Conservation (phyloP, 2,113 vertebrate genomes). For the Callipepla squamata region DNA sequence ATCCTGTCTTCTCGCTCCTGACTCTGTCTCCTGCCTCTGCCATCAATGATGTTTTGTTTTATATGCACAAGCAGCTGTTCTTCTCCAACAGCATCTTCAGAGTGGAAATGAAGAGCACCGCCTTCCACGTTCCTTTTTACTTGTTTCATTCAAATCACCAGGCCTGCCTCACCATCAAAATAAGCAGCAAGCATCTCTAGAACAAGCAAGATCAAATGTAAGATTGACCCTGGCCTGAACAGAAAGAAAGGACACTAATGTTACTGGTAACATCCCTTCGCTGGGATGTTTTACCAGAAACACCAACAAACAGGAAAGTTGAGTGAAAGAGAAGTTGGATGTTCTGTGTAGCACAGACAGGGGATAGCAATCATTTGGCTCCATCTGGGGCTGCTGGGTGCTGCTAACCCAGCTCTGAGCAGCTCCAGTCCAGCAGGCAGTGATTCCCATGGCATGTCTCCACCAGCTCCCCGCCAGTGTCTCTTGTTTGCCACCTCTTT, state of each 20-base stretch:
- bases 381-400: neutral
- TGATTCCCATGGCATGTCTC: fast-evolving
- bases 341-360: neutral
- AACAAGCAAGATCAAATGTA: neutral
- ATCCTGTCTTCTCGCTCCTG: neutral
- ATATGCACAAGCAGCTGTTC: neutral
- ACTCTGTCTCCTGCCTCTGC: neutral
- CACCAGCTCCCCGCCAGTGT: neutral
- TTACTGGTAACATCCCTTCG: neutral
- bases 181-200: neutral
- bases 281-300: neutral
- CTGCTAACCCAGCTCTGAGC: neutral
- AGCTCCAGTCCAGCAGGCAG: neutral
- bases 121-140: neutral
- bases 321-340: neutral
- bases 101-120: neutral
- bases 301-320: neutral
- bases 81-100: neutral
- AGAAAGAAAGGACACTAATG: neutral
- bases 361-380: neutral
- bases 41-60: neutral
- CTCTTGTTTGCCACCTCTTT: neutral
- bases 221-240: neutral
- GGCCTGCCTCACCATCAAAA: neutral
- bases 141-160: neutral